These are phyloP conservation scores for Plemyria rubiginata DNA, from an alignment of 2,888 invertebrate genomes.

Conservation along the genomic window DNA sequence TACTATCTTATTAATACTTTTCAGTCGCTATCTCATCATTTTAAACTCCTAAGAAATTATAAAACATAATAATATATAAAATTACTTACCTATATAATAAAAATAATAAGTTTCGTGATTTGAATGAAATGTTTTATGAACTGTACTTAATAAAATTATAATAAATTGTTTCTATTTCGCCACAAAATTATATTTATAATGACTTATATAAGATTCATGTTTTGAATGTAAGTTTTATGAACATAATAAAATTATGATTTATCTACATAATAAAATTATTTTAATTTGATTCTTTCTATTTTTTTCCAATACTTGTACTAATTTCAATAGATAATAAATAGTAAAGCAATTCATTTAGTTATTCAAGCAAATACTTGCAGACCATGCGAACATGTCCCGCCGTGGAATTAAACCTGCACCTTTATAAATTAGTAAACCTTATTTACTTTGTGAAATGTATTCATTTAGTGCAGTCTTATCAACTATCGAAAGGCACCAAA, in stretches of 20 bases:
- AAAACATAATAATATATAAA: too few species aligned
- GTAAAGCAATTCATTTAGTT: not conserved
- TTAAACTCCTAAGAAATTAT: not conserved
- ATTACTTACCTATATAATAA: too few species aligned
- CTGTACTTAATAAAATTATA: too few species aligned
- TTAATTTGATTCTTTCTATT: not conserved
- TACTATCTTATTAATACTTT: slow-evolving; percentile 19
- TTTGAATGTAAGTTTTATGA: too few species aligned
- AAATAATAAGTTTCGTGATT: too few species aligned
- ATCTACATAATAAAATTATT: too few species aligned
- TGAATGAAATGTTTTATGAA: too few species aligned
- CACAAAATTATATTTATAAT: too few species aligned
- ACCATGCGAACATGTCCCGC: not conserved
- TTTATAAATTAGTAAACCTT: not conserved
- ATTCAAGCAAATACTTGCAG: not conserved
- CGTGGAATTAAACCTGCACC: not conserved
- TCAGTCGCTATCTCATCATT: slow-evolving; percentile 19
- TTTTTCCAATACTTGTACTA: not conserved
- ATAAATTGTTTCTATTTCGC: too few species aligned
- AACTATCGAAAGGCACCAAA: slow-evolving; percentile 66
- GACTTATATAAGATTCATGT: too few species aligned
- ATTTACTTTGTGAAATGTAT: slow-evolving; percentile 15
- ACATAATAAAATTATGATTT: too few species aligned
- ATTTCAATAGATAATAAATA: not conserved
- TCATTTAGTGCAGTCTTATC: slow-evolving; percentile 57